phyloP scores from a whole-genome alignment of 2,888 invertebrate species.

The Dolomedes plantarius region DNA sequence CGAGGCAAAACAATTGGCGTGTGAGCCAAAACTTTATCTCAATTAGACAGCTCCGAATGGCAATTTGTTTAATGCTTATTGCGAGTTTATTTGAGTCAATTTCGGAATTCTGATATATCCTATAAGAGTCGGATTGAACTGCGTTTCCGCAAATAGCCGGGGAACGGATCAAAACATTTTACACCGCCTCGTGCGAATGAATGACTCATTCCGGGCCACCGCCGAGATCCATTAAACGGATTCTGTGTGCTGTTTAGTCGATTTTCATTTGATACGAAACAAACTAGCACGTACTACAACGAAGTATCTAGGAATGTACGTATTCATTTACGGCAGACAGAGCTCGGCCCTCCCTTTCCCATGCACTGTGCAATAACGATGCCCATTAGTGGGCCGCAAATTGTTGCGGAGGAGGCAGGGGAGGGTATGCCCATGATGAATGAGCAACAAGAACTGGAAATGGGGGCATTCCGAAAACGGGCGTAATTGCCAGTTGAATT shows the following conservation, averaged over 20 bases:
- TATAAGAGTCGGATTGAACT: background rate
- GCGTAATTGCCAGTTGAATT: slow-evolving; percentile 67
- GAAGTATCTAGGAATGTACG: background rate
- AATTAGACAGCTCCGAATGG: too few relatives aligned
- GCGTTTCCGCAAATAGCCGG: background rate
- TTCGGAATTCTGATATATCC: background rate
- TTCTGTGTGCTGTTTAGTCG: background rate
- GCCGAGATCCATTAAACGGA: slow-evolving; percentile 2
- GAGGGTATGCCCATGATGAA: slow-evolving; percentile 11
- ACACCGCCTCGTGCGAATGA: background rate
- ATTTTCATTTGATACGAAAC: slow-evolving; percentile 6
- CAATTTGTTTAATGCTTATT: too few relatives aligned
- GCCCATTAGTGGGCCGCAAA: slow-evolving; percentile 61
- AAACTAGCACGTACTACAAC: background rate
- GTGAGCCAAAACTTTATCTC: too few relatives aligned
- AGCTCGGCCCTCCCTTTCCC: slow-evolving; percentile 28
- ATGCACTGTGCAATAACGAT: slow-evolving; percentile 57
- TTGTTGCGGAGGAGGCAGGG: slow-evolving; percentile 15
- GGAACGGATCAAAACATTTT: background rate
- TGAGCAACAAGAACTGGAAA: slow-evolving; percentile 46
- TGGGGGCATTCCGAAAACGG: slow-evolving; percentile 56
- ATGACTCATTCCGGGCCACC: background rate
- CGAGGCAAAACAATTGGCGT: too few relatives aligned
- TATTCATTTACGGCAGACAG: background rate
- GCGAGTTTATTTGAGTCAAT: background rate